Percentiles rank a stretch among this genome's conserved stretches.
These are phyloP conservation scores for Ptychodera flava DNA, from an alignment of 35 echinoderm and acorn worm genomes.

Conservation along the genomic window DNA sequence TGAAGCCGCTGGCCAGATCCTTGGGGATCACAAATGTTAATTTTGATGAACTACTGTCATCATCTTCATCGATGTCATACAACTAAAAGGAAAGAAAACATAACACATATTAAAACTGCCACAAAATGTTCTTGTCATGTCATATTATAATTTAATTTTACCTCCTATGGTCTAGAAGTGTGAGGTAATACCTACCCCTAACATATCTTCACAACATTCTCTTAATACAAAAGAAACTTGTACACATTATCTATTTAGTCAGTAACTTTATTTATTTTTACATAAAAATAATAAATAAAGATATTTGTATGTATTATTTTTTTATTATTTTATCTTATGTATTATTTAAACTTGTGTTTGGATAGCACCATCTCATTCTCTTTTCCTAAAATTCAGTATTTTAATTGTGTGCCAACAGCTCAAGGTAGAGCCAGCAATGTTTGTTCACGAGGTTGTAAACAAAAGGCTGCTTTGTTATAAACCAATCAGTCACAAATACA, in stretches of 20 bases:
- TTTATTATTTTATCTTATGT: neutral
- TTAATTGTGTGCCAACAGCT: no score
- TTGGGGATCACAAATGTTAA: slow-evolving; percentile 75
- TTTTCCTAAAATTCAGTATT: no score
- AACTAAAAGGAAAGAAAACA: slow-evolving; percentile 51
- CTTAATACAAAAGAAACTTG: neutral
- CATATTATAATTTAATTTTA: slow-evolving; percentile 5
- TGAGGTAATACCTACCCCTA: neutral
- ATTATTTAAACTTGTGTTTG: neutral
- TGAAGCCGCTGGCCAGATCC: slow-evolving; percentile 90
- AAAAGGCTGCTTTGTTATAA: no score
- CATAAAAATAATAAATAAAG: neutral
- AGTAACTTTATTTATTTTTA: neutral
- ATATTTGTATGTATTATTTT: neutral
- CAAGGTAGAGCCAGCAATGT: no score
- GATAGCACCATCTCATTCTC: no score
- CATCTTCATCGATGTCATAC: slow-evolving; percentile 91
- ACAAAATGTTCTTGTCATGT: neutral
- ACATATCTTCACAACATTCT: neutral
- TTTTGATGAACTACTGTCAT: slow-evolving; percentile 39
- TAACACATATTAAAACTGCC: neutral
- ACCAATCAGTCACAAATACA: no score
- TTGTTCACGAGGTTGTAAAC: no score
- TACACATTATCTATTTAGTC: neutral
- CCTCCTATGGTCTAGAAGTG: neutral